A percentile compares a stretch with the other conserved stretches of the same genome.
Evolutionary conservation across 2,113 vertebrate genomes (phyloP).

Genomic region (Ammodytes marinus): DNA sequence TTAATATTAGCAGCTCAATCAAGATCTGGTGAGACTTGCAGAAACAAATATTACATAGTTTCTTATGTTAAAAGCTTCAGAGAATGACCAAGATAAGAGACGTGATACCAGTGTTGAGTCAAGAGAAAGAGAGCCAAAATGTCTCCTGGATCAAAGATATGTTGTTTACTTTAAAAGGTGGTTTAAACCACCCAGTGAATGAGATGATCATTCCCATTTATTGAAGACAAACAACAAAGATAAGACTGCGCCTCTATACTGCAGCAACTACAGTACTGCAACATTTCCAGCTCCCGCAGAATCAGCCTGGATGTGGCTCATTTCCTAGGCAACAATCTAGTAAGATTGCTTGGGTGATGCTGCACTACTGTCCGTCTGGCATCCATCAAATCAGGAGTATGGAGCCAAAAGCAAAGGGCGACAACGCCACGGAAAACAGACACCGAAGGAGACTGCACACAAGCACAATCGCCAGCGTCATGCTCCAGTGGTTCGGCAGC

Average conservation of each 20-base stretch:
- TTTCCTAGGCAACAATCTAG: not conserved
- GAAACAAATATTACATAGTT: too few species aligned
- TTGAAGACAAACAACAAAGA: not conserved
- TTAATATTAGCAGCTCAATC: too few species aligned
- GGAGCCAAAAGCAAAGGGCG: constrained; percentile 17
- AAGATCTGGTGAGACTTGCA: too few species aligned
- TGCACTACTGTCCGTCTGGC: not conserved
- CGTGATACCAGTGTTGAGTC: not conserved
- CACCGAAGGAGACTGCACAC: not conserved
- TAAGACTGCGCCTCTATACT: constrained; percentile 5
- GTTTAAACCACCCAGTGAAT: not conserved
- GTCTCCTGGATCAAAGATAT: not conserved
- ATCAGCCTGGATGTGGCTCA: not conserved
- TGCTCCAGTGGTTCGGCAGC: not conserved
- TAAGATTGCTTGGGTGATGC: constrained; percentile 1
- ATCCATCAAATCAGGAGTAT: not conserved
- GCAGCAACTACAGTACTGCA: constrained; percentile 1
- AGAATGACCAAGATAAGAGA: too few species aligned
- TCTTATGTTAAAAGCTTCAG: too few species aligned
- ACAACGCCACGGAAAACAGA: constrained; percentile 46
- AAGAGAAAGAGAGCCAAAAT: not conserved
- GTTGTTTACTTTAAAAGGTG: constrained; percentile 3
- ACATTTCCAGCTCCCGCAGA: not conserved
- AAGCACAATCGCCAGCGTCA: constrained; percentile 15
- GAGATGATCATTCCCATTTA: not conserved